Conservation (phyloP, 2,888 invertebrate genomes). For the Harpalus rubripes region DNA sequence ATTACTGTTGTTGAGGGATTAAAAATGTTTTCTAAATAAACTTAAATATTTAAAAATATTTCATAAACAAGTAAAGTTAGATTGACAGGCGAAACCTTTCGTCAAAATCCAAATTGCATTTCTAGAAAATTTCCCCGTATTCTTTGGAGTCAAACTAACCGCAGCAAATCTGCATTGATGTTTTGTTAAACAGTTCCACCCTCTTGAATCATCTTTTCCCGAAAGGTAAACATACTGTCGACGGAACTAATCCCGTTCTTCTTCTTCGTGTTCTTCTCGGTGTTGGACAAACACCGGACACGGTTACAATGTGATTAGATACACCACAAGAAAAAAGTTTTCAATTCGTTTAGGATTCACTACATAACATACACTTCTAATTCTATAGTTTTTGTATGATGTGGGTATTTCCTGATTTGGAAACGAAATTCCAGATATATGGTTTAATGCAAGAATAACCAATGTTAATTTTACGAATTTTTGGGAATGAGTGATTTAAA, state of each 20-base stretch:
- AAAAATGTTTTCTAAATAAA: constrained; percentile 18
- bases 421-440: not conserved
- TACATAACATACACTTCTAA: not conserved
- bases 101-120: constrained; percentile 50
- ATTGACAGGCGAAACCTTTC: constrained; percentile 40
- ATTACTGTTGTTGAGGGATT: too few relatives aligned
- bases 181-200: constrained; percentile 47
- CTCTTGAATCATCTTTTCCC: constrained; percentile 44
- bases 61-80: constrained; percentile 35
- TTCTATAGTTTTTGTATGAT: not conserved
- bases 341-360: constrained; percentile 11
- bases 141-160: constrained; percentile 37
- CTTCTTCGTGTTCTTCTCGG: constrained; percentile 1
- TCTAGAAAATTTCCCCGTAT: not conserved
- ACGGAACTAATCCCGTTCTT: constrained; percentile 49
- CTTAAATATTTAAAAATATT: constrained; percentile 51
- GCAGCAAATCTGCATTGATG: constrained; percentile 50
- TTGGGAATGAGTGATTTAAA: too few relatives aligned
- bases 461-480: too few relatives aligned
- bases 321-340: constrained; percentile 53
- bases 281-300: constrained; percentile 57
- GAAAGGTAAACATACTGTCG: constrained; percentile 32
- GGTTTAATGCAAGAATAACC: not conserved
- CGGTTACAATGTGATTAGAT: constrained; percentile 64
- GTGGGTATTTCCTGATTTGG: not conserved